Evolutionary conservation across 2,888 invertebrate genomes (phyloP), one percentile per base, ranked within the genome.

Genomic region (Andrena trimmerana): DNA sequence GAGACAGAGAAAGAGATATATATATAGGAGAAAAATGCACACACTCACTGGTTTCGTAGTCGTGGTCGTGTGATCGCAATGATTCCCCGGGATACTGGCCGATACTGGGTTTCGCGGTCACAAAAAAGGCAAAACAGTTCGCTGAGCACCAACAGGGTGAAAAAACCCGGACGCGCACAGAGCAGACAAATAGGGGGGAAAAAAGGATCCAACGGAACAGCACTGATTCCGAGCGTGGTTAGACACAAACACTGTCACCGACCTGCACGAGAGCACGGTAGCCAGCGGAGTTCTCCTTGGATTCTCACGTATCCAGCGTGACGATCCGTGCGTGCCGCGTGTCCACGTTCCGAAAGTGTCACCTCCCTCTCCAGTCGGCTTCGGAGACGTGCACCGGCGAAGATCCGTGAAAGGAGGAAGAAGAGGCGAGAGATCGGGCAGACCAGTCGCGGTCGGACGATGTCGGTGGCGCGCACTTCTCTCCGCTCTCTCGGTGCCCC

Each of bases 391-490:
- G 86, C 78, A 81, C 78, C 88, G 88, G 87, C 84, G 88, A 86
- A 86, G 88, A 89, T 89, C 86, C 88, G 89, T 87, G 87, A 88
- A 88, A 88, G 89, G 89, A 89, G 84, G 89, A 88, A 88, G 86
- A 86, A 78, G 83, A 85, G 87, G 81, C 79, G 87, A 79, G 84
- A 83, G 87, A 86, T 75, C 88, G 88, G 71, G 74, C 78, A 73
- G 79, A 78, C 81, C 81, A 78, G 87, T 87, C 74, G 75, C 77
- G 87, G 77, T 85, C 63, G 68, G 83, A 66, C 85, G 83, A 73
- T 81, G 87, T 83, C 78, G 83, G 82, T 81, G 80, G 83, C 83
- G 85, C 85, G 75, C 81, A 76, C 85, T 85, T 71, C 83, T 87
- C 79, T 78, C 33, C 33, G 10, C 42, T 20, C 29, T 24, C 52